Base-by-base conservation (phyloP, 2,888 invertebrate genomes). In the Caenorhabditis angaria region DNA sequence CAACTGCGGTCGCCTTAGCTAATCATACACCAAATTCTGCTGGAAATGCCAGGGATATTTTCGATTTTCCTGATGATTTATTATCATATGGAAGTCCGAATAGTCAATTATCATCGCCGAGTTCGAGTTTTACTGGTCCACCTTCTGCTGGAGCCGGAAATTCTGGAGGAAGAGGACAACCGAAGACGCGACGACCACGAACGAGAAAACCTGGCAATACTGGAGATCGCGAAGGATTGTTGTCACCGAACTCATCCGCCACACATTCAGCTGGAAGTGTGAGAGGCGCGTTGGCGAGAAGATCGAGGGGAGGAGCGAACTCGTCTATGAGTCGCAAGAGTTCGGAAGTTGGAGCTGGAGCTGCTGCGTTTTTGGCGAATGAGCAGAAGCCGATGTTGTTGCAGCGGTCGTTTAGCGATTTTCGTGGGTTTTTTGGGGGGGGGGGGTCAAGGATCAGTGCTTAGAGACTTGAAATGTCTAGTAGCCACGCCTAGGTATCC, bases 331-430 rank as follows among this genome's bases (percentile, higher is more conserved):
- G 65, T 48, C 14, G 51, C 48, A 12, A 59, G 68, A 12, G 65
- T 61, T 20, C 41, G 65, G n/a, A 78, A 72, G 50, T 68, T 41
- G 71, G 25, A 67, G 70, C 1, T 69, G 74, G 6, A 50, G 35
- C 14, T 14, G 35, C 35, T 14, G 35, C 8, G 35, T 35, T 14
- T 6, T 6, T 18, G 48, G 22, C 24, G 51, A 51, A 2, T 2
- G 24, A 20, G 24, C 20, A 24, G 5, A 25, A 68, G 51, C 29
- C 72, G n/a, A 72, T 70, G 3, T 47, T 47, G 29, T 55, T 78
- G 32, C 75, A 78, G 50, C 25, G 78, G 35, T 71, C 71, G 4
- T 76, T 63, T 55, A 78, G 78, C 48, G 78, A 78, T 32, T 76
- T 41, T 28, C 64, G 71, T 71, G 32, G 29, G 66, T 65, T 32